Conservation (phyloP, 2,888 invertebrate species). For the Rhorus exstirpatorius region DNA sequence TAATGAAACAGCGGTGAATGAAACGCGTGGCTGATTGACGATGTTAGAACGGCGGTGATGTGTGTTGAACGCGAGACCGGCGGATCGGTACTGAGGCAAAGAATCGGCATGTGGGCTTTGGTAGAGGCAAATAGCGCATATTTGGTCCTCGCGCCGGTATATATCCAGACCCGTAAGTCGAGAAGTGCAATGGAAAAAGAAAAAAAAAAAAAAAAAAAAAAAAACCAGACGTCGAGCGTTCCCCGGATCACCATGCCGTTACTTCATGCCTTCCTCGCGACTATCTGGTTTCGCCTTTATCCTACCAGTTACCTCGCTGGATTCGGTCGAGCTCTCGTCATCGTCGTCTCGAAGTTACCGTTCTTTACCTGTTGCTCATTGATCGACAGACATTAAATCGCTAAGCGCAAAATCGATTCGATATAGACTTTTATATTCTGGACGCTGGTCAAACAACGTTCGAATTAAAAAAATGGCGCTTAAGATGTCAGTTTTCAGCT, state of each 20-base stretch:
- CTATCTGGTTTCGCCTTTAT: constrained; percentile 13
- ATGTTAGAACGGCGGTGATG: neutral
- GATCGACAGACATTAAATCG: too few relatives aligned
- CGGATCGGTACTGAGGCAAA: constrained; percentile 55
- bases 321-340: constrained; percentile 16
- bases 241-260: constrained; percentile 53
- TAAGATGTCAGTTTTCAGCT: too few relatives aligned
- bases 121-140: constrained; percentile 14
- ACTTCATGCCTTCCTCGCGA: constrained; percentile 47
- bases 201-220: neutral
- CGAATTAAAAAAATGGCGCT: too few relatives aligned
- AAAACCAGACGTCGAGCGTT: constrained; percentile 44
- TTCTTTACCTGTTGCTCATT: too few relatives aligned
- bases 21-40: neutral
- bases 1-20: neutral
- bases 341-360: constrained; percentile 10
- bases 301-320: constrained; percentile 20
- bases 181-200: constrained; percentile 6
- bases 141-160: constrained; percentile 30
- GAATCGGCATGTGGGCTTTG: constrained; percentile 20
- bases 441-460: too few relatives aligned
- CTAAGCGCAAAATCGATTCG: too few relatives aligned
- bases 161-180: constrained; percentile 18
- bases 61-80: constrained; percentile 59
- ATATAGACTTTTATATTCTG: too few relatives aligned